These are phyloP conservation scores for Trichonephila clavata DNA, from an alignment of 1,140 invertebrate species.

Conservation along the genomic window DNA sequence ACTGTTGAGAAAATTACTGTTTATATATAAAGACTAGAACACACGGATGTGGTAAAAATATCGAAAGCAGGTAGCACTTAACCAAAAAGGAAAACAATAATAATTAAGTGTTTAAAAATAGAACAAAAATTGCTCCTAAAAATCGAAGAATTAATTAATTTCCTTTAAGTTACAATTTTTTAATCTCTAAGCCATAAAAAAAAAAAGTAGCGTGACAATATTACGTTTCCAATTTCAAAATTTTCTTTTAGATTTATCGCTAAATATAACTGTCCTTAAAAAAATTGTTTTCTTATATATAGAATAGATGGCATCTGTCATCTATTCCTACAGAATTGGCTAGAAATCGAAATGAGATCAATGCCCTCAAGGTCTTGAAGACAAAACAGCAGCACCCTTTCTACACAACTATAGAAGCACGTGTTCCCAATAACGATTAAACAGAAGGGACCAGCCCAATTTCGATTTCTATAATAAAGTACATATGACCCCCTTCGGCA, in stretches of 20 bases:
- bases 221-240: not conserved
- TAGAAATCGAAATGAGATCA: slow-evolving; percentile 14
- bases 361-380: not conserved
- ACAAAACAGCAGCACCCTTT: slow-evolving; percentile 18
- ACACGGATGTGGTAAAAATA: too few species aligned
- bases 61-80: too few species aligned
- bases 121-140: not conserved
- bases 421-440: not conserved
- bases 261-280: not conserved
- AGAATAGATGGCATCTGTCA: not conserved
- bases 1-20: too few species aligned
- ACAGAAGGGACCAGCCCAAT: slow-evolving; percentile 5
- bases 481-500: slow-evolving; percentile 5
- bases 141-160: not conserved
- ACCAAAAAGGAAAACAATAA: not conserved
- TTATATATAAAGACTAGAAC: too few species aligned
- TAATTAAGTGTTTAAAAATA: not conserved
- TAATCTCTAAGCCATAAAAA: not conserved
- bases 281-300: not conserved
- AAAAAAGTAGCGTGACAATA: not conserved
- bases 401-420: not conserved
- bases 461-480: slow-evolving; percentile 28
- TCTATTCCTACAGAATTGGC: not conserved
- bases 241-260: not conserved
- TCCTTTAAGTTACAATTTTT: not conserved